Evolutionary conservation across 92 coral and sea anemone species (phyloP), one percentile per base, ranked within the genome.

Genomic region (Micromussa lordhowensis): DNA sequence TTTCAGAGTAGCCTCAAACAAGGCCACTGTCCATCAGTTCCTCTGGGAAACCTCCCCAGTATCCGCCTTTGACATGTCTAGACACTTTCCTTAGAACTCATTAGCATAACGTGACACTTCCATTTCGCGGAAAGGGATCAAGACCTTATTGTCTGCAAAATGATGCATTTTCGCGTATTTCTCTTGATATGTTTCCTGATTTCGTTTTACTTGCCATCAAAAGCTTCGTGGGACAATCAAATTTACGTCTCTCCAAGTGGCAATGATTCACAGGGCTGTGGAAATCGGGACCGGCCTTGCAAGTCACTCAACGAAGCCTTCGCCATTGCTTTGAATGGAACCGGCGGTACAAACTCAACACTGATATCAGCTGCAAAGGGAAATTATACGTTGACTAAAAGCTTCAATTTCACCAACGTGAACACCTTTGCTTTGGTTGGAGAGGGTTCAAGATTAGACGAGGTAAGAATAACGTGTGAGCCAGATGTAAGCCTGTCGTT

Each of bases 401-500:
- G 95, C 81, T 88, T 83, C 79, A 78, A 66, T 58, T 90, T 98
- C 72, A 84, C 89, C 24, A 66, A 77, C 30, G 85, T 94, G 35
- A 34, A 76, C 29, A 75, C 95, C 32, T 96, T 98, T 81, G 93
- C 93, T 22, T 77, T 98, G n/a, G 85, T 82, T 51, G 98, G 98
- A 53, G 84, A 82, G n/a, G 92, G 86, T 26, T 44, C 68, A n/a
- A 64, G 85, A 17, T 55, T 70, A 19, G 91, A 88, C 63, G 93
- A 84, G 49, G 89, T 90, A 3, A 82, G 78, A n/a, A 68, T 90
- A n/a, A 86, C 94, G 22, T 92, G 99, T 53, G 58, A 72, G 44
- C 79, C 83, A 53, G 88, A 93, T 58, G 87, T 94, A 6, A 94
- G 98, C 68, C 82, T 98, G 69, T 82, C 98, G 5, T 98, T 96